phyloP scores from a whole-genome alignment of 2,888 invertebrate genomes.

The Julus scanicus region DNA sequence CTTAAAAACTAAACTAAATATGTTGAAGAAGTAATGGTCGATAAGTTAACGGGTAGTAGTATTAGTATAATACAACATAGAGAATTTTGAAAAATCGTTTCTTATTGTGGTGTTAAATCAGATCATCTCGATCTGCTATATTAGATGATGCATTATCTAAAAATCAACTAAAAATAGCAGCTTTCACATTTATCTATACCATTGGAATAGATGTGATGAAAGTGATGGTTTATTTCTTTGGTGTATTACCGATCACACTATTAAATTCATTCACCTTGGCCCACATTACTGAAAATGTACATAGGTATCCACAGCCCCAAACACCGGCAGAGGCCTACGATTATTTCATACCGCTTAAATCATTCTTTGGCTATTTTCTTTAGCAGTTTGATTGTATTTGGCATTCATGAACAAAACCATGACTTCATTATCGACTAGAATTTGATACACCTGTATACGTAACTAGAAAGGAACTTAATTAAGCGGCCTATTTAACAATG shows the following conservation, averaged over 20 bases:
- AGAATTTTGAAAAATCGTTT: too few relatives aligned
- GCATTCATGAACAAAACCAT: not conserved
- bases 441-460: not conserved
- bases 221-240: not conserved
- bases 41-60: too few relatives aligned
- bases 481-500: constrained; percentile 6
- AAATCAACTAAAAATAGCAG: too few relatives aligned
- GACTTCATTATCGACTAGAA: constrained; percentile 6
- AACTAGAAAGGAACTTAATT: not conserved
- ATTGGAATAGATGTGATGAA: not conserved
- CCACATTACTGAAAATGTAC: not conserved
- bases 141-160: too few relatives aligned
- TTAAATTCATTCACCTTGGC: not conserved
- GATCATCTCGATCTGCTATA: too few relatives aligned
- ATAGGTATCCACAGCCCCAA: not conserved
- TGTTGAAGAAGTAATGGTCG: too few relatives aligned
- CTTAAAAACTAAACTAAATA: too few relatives aligned
- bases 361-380: constrained; percentile 10
- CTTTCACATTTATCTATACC: not conserved
- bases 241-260: not conserved
- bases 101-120: too few relatives aligned
- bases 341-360: not conserved
- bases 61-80: too few relatives aligned
- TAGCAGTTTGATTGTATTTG: constrained; percentile 26
- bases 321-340: not conserved